Percentiles rank a stretch among this genome's conserved stretches.
These are phyloP conservation scores for Diaperis boleti DNA, from an alignment of 2,888 invertebrate genomes.

Conservation along the genomic window DNA sequence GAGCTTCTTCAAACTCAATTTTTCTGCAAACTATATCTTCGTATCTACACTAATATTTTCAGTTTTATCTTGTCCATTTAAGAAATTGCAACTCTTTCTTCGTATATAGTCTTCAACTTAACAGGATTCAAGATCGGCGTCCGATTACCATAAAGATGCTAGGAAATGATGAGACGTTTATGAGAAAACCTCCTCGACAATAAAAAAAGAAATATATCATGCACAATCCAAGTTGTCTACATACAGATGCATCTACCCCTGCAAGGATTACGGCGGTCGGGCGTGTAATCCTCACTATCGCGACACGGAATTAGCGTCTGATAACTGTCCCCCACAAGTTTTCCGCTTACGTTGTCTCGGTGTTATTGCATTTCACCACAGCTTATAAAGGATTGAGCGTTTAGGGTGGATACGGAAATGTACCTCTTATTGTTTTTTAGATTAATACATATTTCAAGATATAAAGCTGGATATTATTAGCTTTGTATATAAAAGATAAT, in stretches of 20 bases:
- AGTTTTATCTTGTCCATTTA: no score
- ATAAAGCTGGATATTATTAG: no score
- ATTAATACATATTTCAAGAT: no score
- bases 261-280: conserved; percentile 54
- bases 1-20: no score
- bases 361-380: conserved; percentile 46
- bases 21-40: no score
- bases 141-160: not conserved
- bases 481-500: no score
- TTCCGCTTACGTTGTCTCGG: conserved; percentile 43
- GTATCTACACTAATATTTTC: no score
- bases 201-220: conserved; percentile 35
- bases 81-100: no score
- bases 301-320: conserved; percentile 57
- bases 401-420: not conserved
- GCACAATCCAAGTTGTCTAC: conserved; percentile 33
- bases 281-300: conserved; percentile 58
- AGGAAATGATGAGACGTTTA: not conserved
- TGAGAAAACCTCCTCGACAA: conserved; percentile 10
- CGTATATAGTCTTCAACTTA: no score
- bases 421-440: not conserved
- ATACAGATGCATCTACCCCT: conserved; percentile 44
- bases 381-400: conserved; percentile 10
- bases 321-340: conserved; percentile 52
- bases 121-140: not conserved